Evolutionary conservation across 2,113 vertebrate genomes (phyloP).

Genomic region (Pseudopipra pipra): DNA sequence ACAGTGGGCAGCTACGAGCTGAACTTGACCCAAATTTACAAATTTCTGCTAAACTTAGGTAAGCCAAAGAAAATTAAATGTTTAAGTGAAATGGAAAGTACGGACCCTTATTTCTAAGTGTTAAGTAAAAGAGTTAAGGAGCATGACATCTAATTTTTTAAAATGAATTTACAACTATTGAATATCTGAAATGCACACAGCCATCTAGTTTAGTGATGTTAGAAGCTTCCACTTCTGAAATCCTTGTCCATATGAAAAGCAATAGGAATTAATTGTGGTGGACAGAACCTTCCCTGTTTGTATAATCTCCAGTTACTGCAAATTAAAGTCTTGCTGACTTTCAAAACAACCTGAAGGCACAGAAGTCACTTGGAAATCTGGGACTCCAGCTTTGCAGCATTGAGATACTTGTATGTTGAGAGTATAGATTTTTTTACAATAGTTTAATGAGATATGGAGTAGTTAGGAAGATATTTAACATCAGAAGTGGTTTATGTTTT

Average conservation of each 20-base stretch:
- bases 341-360: background rate
- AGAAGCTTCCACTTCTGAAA: background rate
- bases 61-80: background rate
- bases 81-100: background rate
- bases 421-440: background rate
- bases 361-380: background rate
- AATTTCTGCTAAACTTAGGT: background rate
- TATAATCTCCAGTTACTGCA: background rate
- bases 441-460: background rate
- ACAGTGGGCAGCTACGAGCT: accelerated
- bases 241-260: background rate
- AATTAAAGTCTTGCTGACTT: background rate
- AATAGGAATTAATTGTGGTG: background rate
- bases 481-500: background rate
- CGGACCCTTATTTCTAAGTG: background rate
- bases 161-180: background rate
- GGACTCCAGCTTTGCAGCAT: background rate
- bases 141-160: background rate
- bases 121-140: background rate
- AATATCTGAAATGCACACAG: background rate
- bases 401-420: background rate
- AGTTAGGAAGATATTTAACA: background rate
- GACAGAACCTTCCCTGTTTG: background rate
- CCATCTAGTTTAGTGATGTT: background rate
- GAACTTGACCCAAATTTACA: background rate